A percentile compares a stretch with the other conserved stretches of the same genome.
These are phyloP conservation scores for Astreopora myriophthalma DNA, from an alignment of 64 coral and sea anemone genomes.

Conservation along the genomic window DNA sequence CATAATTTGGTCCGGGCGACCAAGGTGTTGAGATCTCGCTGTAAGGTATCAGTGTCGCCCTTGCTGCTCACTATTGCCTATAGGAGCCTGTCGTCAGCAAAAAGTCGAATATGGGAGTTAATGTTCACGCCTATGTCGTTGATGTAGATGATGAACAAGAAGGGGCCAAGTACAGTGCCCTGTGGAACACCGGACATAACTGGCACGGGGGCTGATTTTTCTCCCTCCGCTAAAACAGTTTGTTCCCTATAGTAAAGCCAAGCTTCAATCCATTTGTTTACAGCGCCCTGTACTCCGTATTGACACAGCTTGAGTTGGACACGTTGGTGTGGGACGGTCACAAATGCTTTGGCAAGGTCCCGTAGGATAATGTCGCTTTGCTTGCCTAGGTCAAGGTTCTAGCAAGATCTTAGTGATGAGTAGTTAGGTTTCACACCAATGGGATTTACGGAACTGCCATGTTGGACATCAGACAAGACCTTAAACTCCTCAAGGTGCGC, in stretches of 20 bases:
- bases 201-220: neutral
- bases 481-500: constrained; percentile 2
- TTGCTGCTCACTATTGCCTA: too few relatives aligned
- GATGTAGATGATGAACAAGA: too few relatives aligned
- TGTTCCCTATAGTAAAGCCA: constrained; percentile 23
- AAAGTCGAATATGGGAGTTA: too few relatives aligned
- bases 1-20: neutral
- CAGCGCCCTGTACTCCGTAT: neutral
- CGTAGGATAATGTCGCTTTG: too few relatives aligned
- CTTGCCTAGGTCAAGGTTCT: too few relatives aligned
- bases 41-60: neutral
- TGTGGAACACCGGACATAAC: too few relatives aligned
- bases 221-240: neutral
- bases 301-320: neutral
- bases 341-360: neutral
- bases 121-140: too few relatives aligned
- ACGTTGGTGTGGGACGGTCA: neutral
- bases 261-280: constrained; percentile 19
- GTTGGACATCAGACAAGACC: constrained; percentile 44
- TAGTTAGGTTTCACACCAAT: too few relatives aligned
- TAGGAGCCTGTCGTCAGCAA: too few relatives aligned
- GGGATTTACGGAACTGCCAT: neutral
- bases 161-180: too few relatives aligned
- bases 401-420: too few relatives aligned
- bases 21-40: neutral